Evolutionary conservation across 2,113 vertebrate genomes (phyloP).

Genomic region (Calyptomena viridis): DNA sequence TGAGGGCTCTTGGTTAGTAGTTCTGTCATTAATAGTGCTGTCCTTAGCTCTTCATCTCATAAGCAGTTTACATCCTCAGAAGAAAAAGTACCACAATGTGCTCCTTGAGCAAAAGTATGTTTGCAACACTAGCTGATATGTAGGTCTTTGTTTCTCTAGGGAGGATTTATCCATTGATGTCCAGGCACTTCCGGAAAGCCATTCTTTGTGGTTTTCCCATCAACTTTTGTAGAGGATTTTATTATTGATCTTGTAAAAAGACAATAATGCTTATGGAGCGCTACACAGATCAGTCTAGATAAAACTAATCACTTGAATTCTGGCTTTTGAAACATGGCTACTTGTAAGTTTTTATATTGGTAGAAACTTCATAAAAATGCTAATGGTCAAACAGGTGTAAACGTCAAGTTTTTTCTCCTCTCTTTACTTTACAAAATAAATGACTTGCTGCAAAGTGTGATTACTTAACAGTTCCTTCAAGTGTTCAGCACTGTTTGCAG

Average conservation of each 20-base stretch:
- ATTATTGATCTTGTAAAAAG: not conserved
- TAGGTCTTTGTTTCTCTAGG: not conserved
- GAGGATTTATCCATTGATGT: not conserved
- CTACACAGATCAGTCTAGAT: not conserved
- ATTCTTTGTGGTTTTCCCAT: not conserved
- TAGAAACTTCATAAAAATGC: not conserved
- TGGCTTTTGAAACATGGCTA: not conserved
- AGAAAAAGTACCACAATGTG: not conserved
- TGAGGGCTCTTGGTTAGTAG: not conserved
- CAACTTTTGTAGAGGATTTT: not conserved
- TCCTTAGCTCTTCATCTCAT: not conserved
- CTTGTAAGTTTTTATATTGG: not conserved
- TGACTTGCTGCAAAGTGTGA: not conserved
- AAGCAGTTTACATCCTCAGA: not conserved
- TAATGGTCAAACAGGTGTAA: not conserved
- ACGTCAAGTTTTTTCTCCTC: not conserved
- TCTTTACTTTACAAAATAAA: not conserved
- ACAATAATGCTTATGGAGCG: not conserved
- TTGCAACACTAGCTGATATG: not conserved
- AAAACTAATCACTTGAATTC: not conserved
- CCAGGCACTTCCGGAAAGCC: not conserved
- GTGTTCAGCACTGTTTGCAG: not conserved
- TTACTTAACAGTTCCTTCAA: not conserved
- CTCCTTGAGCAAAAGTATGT: not conserved
- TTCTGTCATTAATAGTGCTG: not conserved